Evolutionary conservation across 2,888 invertebrate species (phyloP).

Genomic region (Phytoseiulus persimilis): DNA sequence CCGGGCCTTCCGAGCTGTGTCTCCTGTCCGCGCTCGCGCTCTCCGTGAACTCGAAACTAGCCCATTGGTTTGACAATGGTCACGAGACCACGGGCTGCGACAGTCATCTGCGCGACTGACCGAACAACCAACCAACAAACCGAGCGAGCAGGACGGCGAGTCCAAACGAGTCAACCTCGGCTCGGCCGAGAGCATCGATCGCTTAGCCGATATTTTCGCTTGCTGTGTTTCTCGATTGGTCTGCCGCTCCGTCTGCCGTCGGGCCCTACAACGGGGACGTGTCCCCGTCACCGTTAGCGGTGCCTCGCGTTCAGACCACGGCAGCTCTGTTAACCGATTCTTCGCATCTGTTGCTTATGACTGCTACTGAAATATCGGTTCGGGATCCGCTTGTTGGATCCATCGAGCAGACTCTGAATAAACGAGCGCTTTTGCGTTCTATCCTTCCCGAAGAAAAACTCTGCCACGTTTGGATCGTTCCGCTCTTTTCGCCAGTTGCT

Average conservation of each 20-base stretch:
- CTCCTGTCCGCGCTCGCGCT: not conserved
- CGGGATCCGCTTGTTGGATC: too few species aligned
- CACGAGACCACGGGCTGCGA: not conserved
- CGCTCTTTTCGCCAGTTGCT: too few species aligned
- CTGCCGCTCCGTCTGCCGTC: not conserved
- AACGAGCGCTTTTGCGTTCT: too few species aligned
- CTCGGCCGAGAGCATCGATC: conserved; percentile 37
- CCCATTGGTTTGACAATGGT: not conserved
- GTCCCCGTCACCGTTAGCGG: not conserved
- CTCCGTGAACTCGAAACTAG: not conserved
- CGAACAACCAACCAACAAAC: not conserved
- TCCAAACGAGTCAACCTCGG: not conserved
- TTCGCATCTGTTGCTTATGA: not conserved
- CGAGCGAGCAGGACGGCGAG: not conserved
- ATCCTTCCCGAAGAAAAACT: too few species aligned
- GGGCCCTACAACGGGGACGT: not conserved
- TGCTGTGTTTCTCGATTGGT: not conserved
- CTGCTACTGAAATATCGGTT: not conserved
- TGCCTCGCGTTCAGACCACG: not conserved
- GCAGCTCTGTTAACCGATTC: not conserved
- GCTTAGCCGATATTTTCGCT: conserved; percentile 10
- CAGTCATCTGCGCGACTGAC: not conserved
- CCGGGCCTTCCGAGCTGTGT: not conserved
- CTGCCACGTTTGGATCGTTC: too few species aligned
- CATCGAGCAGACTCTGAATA: too few species aligned